These are phyloP conservation scores for Tenthredo amoena DNA, from an alignment of 2,888 invertebrate species.

Conservation along the genomic window DNA sequence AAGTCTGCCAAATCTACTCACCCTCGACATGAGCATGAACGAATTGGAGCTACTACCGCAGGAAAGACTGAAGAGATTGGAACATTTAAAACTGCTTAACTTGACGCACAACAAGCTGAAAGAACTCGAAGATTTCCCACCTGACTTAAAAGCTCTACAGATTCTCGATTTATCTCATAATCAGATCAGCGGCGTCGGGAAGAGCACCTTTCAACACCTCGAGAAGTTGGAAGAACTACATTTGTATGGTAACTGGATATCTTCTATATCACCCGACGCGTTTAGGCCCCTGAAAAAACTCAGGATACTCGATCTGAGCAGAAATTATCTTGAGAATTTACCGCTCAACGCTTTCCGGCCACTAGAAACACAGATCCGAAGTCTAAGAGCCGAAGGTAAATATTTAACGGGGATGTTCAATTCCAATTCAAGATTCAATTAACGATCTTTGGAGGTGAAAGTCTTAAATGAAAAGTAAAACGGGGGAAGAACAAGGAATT, in stretches of 20 bases:
- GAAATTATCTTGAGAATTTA: constrained; percentile 90
- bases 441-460: constrained; percentile 7
- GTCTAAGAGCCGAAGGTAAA: constrained; percentile 89
- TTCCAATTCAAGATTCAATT: background rate
- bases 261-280: constrained; percentile 87
- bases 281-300: constrained; percentile 89
- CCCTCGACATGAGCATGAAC: constrained; percentile 90
- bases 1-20: constrained; percentile 86
- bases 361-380: constrained; percentile 90
- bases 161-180: constrained; percentile 91
- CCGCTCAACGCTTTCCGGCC: constrained; percentile 88
- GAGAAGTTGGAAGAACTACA: constrained; percentile 88
- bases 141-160: constrained; percentile 88
- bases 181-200: constrained; percentile 88
- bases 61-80: constrained; percentile 90
- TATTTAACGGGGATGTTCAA: constrained; percentile 21
- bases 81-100: constrained; percentile 87
- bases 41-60: constrained; percentile 90
- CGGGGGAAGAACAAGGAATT: background rate
- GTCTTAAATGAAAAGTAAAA: background rate
- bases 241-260: constrained; percentile 91
- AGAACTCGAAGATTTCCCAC: constrained; percentile 90
- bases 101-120: constrained; percentile 91
- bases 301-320: constrained; percentile 87
- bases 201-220: constrained; percentile 88